A percentile compares a stretch with the other conserved stretches of the same genome.
Evolutionary conservation across 2,888 invertebrate species (phyloP).

Genomic region (Bembecia ichneumoniformis): DNA sequence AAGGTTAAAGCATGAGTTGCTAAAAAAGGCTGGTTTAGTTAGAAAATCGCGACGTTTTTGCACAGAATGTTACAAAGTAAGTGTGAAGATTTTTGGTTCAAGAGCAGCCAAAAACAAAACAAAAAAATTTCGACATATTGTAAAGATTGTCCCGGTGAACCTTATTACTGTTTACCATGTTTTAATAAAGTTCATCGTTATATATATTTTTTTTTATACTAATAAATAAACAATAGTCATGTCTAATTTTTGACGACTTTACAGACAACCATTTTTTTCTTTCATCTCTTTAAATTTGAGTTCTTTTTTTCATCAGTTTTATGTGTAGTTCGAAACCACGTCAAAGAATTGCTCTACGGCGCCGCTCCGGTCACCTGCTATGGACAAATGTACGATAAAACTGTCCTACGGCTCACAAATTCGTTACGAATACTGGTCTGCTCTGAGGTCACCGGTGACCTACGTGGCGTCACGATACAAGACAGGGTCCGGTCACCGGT

Average conservation of each 20-base stretch:
- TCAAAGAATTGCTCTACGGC: background rate
- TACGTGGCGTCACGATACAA: conserved; percentile 8
- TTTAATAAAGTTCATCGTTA: background rate
- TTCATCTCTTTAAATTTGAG: background rate
- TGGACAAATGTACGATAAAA: background rate
- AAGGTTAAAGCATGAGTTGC: conserved; percentile 1
- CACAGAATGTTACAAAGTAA: background rate
- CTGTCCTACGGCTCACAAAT: conserved; percentile 3
- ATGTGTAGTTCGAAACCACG: background rate
- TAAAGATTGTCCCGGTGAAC: background rate
- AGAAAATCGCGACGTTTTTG: background rate
- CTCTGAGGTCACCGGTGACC: conserved; percentile 10
- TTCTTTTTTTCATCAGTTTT: background rate
- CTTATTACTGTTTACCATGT: background rate
- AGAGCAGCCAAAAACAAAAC: background rate
- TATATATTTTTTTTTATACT: background rate
- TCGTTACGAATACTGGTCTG: conserved; percentile 5
- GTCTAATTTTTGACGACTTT: no score
- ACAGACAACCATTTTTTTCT: background rate
- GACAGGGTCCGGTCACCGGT: conserved; percentile 5
- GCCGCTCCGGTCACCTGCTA: conserved; percentile 6
- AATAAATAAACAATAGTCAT: no score
- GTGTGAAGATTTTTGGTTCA: background rate
- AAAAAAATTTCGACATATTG: background rate
- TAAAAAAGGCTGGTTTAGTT: background rate